Conservation (phyloP, 2,797 vertebrate genomes). For the Iguana delicatissima region DNA sequence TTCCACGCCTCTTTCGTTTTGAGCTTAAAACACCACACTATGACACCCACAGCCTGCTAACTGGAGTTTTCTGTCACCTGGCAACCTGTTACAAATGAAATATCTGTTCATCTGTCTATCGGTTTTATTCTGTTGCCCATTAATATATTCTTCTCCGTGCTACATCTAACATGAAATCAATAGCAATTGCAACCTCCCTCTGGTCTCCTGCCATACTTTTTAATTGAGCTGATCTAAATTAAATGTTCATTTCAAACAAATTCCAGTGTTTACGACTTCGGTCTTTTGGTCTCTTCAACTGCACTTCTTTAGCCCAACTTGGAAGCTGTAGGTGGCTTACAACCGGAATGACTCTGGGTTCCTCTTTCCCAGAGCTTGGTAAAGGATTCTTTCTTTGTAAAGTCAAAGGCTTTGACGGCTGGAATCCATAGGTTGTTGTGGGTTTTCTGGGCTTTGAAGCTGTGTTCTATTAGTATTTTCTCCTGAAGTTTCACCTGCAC, state of each 20-base stretch:
- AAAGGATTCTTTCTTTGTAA: background rate
- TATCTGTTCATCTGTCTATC: slow-evolving; percentile 29
- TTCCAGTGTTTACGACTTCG: background rate
- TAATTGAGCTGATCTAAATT: slow-evolving; percentile 36
- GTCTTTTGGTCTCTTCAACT: background rate
- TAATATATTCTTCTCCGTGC: slow-evolving; percentile 10
- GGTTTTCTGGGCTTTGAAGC: too few relatives aligned
- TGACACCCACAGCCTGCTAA: background rate
- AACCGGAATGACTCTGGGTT: background rate
- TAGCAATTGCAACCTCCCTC: slow-evolving; percentile 22
- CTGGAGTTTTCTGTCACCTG: background rate
- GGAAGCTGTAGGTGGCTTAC: background rate
- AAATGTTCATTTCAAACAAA: slow-evolving; percentile 4
- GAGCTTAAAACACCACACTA: background rate
- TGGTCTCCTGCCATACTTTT: background rate
- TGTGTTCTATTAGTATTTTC: too few relatives aligned
- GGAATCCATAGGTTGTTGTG: too few relatives aligned
- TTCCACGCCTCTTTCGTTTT: background rate
- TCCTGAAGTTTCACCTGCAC: too few relatives aligned
- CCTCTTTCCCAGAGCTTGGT: background rate
- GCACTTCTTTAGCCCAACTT: background rate
- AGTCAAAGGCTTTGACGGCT: too few relatives aligned
- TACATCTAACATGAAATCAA: slow-evolving; percentile 44
- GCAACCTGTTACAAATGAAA: background rate
- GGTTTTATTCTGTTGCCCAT: slow-evolving; percentile 27